Evolutionary conservation across 2,113 vertebrate genomes (phyloP).

Genomic region (Nerophis lumbriciformis): DNA sequence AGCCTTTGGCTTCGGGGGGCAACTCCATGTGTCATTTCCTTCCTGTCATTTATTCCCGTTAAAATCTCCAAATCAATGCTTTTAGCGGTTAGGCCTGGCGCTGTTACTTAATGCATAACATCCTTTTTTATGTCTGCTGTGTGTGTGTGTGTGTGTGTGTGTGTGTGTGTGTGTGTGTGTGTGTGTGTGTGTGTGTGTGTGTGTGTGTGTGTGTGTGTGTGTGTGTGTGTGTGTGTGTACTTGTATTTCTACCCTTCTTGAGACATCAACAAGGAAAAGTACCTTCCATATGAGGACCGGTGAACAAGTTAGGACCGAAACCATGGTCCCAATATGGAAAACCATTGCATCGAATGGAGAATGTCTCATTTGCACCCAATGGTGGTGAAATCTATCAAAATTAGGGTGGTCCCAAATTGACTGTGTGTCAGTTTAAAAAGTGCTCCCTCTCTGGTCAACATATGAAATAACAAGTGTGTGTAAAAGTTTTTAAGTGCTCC

Average conservation of each 20-base stretch:
- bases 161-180: constrained; percentile 2
- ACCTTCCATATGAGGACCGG: too few species aligned
- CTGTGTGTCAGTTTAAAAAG: too few species aligned
- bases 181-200: constrained; percentile 2
- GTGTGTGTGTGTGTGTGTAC: constrained; percentile 10
- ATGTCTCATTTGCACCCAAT: too few species aligned
- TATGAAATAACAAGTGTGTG: too few species aligned
- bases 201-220: constrained; percentile 7
- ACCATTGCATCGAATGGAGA: too few species aligned
- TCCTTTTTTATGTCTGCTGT: background rate
- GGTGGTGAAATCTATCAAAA: too few species aligned
- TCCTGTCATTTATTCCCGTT: background rate
- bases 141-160: background rate
- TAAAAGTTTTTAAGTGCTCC: too few species aligned
- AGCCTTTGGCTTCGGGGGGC: constrained; percentile 31
- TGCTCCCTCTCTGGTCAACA: too few species aligned
- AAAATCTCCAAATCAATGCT: constrained; percentile 7
- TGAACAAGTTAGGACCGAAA: too few species aligned
- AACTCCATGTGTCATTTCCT: constrained; percentile 13
- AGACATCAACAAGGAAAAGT: too few species aligned
- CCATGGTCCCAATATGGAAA: too few species aligned
- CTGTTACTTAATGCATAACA: background rate
- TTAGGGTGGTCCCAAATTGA: too few species aligned
- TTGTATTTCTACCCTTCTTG: background rate
- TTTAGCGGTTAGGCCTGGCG: background rate